A percentile compares a stretch with the other conserved stretches of the same genome.
Evolutionary conservation across 2,797 vertebrate species (phyloP).

Genomic region (Enteromius radiatus): DNA sequence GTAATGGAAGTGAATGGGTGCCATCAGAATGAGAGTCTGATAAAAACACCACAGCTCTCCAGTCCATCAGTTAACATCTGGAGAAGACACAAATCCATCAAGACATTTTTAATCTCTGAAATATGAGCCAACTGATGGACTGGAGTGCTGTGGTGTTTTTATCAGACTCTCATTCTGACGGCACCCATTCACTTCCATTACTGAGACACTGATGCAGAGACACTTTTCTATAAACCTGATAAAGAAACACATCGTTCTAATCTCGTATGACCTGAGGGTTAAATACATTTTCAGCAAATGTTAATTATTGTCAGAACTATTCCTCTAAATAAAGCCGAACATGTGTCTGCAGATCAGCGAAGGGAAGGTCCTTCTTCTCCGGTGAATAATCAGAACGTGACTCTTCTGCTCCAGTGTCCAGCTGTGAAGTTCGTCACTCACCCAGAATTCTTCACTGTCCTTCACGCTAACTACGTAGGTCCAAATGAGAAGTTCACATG

Average conservation of each 20-base stretch:
- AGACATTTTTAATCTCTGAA: neutral
- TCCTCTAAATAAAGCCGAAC: too few species aligned
- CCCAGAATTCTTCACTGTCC: constrained; percentile 95
- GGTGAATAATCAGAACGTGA: constrained; percentile 90
- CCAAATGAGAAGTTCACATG: neutral
- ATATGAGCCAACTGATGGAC: neutral
- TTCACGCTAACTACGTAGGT: constrained; percentile 96
- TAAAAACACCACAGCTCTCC: neutral
- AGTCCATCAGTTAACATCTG: neutral
- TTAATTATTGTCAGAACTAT: neutral
- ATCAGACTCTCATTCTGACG: too few species aligned
- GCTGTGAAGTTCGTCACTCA: constrained; percentile 98
- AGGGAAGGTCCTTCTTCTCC: constrained; percentile 87
- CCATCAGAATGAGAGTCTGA: neutral
- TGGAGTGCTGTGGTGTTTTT: neutral
- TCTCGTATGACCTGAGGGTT: neutral
- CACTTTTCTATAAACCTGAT: neutral
- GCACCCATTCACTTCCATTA: too few species aligned
- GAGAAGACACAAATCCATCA: neutral
- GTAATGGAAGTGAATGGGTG: neutral
- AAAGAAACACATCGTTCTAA: neutral
- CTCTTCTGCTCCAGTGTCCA: constrained; percentile 91
- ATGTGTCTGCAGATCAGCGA: constrained; percentile 80
- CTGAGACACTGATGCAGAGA: too few species aligned
- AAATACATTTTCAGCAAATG: neutral